These are phyloP conservation scores for Agrenia bidenticulata DNA, from an alignment of 2,888 invertebrate species.

Conservation along the genomic window DNA sequence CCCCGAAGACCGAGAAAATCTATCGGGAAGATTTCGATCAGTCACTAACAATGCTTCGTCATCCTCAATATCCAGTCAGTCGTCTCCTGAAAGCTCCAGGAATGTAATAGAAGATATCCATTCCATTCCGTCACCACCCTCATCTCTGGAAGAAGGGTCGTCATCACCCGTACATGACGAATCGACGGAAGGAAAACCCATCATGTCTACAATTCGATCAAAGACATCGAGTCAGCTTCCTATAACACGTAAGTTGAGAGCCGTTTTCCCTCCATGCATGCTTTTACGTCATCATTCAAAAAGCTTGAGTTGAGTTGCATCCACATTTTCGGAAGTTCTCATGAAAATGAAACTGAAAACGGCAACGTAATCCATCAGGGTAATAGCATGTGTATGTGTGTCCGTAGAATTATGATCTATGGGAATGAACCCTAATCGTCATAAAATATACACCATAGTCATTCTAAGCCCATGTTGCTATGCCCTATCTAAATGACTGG, in stretches of 20 bases:
- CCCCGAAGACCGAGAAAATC: constrained; percentile 16
- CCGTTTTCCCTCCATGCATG: not conserved
- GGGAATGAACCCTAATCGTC: no score
- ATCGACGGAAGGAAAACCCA: not conserved
- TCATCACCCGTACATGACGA: constrained; percentile 29
- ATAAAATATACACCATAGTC: no score
- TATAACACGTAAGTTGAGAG: constrained; percentile 35
- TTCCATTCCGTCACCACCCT: constrained; percentile 12
- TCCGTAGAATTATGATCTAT: no score
- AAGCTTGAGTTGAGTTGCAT: not conserved
- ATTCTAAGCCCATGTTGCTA: no score
- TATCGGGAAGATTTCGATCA: not conserved
- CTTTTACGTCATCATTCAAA: not conserved
- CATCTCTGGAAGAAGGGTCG: constrained; percentile 9
- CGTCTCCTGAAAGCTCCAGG: constrained; percentile 9
- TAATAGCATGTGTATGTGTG: no score
- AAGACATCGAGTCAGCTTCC: constrained; percentile 24
- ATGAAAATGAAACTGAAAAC: constrained; percentile 3
- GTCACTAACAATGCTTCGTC: constrained; percentile 2
- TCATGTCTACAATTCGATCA: constrained; percentile 5
- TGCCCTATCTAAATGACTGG: no score
- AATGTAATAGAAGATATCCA: not conserved
- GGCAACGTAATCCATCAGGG: not conserved
- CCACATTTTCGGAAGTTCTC: not conserved
- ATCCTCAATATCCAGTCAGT: constrained; percentile 14